Evolutionary conservation across 1,140 invertebrate species (phyloP).

Genomic region (Watersipora subatra): DNA sequence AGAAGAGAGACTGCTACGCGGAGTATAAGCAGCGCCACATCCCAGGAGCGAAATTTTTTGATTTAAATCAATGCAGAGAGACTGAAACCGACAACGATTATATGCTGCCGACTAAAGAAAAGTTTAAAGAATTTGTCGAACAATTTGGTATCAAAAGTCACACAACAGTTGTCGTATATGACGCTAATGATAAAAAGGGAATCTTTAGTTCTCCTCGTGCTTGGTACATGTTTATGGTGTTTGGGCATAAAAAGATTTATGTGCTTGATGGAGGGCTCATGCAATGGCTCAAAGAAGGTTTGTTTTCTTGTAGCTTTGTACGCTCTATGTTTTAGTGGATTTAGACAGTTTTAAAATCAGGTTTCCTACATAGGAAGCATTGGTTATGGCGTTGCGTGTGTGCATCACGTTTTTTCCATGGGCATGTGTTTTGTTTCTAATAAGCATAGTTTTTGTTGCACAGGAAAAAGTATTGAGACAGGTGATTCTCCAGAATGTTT

Average conservation of each 20-base stretch:
- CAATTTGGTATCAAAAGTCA: conserved; percentile 28
- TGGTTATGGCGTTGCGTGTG: no score
- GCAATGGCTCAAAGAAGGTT: conserved; percentile 19
- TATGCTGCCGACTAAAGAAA: conserved; percentile 21
- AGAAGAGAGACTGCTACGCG: not conserved
- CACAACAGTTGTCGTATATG: conserved; percentile 34
- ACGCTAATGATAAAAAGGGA: conserved; percentile 23
- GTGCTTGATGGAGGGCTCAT: conserved; percentile 30
- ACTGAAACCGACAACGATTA: conserved; percentile 16
- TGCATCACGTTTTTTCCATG: no score
- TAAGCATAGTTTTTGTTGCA: no score
- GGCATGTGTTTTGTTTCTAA: no score
- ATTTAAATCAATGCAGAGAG: not conserved
- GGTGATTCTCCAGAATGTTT: no score
- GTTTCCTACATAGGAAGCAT: no score
- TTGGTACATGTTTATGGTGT: conserved; percentile 33
- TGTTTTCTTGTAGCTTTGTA: no score
- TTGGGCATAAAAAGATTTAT: conserved; percentile 27
- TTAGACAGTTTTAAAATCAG: no score
- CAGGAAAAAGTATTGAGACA: no score
- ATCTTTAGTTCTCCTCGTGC: conserved; percentile 29
- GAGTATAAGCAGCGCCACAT: conserved; percentile 1
- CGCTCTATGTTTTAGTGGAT: no score
- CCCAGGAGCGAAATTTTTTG: conserved; percentile 8
- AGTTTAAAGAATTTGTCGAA: conserved; percentile 30